These are phyloP conservation scores for Coracopsis vasa DNA, from an alignment of 2,113 vertebrate genomes.

Conservation along the genomic window DNA sequence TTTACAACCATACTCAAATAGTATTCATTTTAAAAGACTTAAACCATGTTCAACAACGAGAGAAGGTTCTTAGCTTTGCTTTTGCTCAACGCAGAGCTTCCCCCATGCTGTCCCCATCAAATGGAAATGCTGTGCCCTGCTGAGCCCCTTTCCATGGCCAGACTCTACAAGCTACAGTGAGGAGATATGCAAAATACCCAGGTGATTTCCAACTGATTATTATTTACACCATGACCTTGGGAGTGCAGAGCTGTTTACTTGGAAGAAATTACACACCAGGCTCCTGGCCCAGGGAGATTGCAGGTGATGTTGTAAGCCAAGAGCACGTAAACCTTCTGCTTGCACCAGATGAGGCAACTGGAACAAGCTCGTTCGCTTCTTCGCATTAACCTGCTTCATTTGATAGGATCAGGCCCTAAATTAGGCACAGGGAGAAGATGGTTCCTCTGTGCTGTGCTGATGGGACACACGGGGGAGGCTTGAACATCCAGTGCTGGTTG, in stretches of 20 bases:
- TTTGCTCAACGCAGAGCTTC: neutral
- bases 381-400: neutral
- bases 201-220: neutral
- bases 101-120: neutral
- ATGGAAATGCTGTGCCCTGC: rapidly evolving
- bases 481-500: neutral
- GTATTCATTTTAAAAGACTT: rapidly evolving
- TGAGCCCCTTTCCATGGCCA: neutral
- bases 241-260: neutral
- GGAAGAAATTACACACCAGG: neutral
- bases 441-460: neutral
- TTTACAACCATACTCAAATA: neutral
- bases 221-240: neutral
- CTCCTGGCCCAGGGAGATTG: neutral
- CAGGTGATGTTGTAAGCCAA: neutral
- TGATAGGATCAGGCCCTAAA: neutral
- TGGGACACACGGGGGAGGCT: rapidly evolving
- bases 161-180: rapidly evolving
- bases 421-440: neutral
- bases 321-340: neutral
- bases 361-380: neutral
- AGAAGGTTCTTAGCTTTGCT: neutral
- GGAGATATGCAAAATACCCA: neutral
- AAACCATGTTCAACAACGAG: neutral
- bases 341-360: conserved; percentile 22